phyloP scores from a whole-genome alignment of 2,113 vertebrate species.

The Orthochromis malagaraziensis region DNA sequence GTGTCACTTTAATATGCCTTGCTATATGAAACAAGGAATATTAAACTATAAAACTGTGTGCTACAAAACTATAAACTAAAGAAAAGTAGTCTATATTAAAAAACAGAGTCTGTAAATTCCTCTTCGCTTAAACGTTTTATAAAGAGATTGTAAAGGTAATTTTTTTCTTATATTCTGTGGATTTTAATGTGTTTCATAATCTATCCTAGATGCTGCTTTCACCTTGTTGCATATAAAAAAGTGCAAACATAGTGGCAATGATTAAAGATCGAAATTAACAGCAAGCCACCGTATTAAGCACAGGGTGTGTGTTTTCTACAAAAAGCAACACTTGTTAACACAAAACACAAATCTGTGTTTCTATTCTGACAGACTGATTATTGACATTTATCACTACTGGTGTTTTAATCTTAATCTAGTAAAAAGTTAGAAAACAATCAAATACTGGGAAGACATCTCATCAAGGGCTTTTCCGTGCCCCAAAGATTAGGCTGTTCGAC shows the following conservation, averaged over 20 bases:
- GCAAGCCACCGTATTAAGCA: neutral
- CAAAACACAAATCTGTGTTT: neutral
- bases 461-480: neutral
- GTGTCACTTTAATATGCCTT: neutral
- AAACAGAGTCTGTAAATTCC: neutral
- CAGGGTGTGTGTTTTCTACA: fast-evolving
- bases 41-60: neutral
- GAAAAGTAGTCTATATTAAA: neutral
- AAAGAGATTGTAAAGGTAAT: neutral
- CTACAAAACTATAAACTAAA: neutral
- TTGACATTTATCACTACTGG: neutral
- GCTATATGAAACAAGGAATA: neutral
- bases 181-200: neutral
- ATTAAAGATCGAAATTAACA: neutral
- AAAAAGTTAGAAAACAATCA: neutral
- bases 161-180: neutral
- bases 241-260: neutral
- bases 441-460: neutral
- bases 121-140: neutral
- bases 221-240: neutral
- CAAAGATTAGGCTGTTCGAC: neutral
- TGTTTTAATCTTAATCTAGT: neutral
- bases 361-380: neutral
- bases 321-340: neutral
- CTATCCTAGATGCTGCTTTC: neutral